Base-by-base conservation (phyloP, 2,888 invertebrate genomes). In the Amblyjoppa fuscipennis region DNA sequence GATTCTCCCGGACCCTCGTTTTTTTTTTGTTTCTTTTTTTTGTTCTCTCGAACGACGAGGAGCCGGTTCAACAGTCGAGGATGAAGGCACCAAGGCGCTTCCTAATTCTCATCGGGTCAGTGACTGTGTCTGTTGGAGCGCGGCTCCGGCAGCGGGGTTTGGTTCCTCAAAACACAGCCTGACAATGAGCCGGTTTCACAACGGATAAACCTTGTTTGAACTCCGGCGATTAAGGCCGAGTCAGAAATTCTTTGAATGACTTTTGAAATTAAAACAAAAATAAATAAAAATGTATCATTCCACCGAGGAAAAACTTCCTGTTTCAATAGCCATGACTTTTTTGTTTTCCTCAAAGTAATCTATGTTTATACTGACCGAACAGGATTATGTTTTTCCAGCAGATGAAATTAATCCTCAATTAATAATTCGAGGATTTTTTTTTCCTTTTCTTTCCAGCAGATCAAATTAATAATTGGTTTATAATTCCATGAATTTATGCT, bases 21-120 rank as follows among this genome's bases (percentile, higher is more conserved):
- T 49, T 49, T 49, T 49, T 49, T 49, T 49, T 49, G 20, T 49
- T 49, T 49, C 16, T 49, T 49, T 20, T 20, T 20, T 20, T 41
- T 41, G 2, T 41, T 5, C 6, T 3, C 45, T 6, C n/a, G 64
- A 64, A 34, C 16, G 34, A 64, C 64, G n/a, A 83, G 69, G 66
- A 68, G 71, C 61, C 73, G 31, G 71, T 68, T 81, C 31, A 73
- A 78, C 13, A 11, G 31, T 38, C 79, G 49, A 83, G 69, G 64
- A 81, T 51, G 66, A 80, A 66, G 79, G 70, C 53, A 74, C 69
- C 79, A 68, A 69, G 71, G 25, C 59, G 78, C 56, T 90, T 89
- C 88, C 89, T 87, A 91, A 90, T 90, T 88, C 89, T 78, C 80
- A 25, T 71, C 88, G 84, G 91, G 92, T 90, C 91, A 89, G 89